phyloP scores from a whole-genome alignment of 2,888 invertebrate species.

The Selenia dentaria region DNA sequence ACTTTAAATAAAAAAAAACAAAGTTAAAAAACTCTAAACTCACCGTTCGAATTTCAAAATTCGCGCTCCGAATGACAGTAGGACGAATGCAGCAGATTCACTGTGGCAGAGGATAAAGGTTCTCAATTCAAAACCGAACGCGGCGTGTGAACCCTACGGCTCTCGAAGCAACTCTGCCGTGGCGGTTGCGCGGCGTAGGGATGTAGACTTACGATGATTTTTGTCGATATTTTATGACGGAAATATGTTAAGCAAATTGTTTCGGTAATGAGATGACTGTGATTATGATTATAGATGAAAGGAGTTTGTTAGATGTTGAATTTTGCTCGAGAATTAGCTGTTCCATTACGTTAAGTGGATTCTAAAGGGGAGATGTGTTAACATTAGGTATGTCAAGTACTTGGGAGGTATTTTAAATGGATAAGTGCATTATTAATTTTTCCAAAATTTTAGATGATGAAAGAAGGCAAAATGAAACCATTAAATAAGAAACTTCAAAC shows the following conservation, averaged over 20 bases:
- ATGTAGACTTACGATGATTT: conserved; percentile 26
- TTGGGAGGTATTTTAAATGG: too few relatives aligned
- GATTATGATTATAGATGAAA: conserved; percentile 13
- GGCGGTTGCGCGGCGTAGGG: conserved; percentile 34
- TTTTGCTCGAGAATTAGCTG: conserved; percentile 1
- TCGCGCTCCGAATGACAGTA: conserved; percentile 40
- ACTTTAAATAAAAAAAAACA: too few relatives aligned
- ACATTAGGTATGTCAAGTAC: too few relatives aligned
- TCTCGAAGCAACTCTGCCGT: conserved; percentile 53
- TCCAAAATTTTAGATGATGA: too few relatives aligned
- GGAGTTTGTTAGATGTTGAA: conserved; percentile 7
- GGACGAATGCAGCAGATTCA: conserved; percentile 33
- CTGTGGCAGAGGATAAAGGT: conserved; percentile 34
- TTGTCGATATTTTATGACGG: conserved; percentile 30
- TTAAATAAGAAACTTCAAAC: too few relatives aligned
- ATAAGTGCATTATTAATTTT: too few relatives aligned
- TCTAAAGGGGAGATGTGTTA: background rate
- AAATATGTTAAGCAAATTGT: conserved; percentile 16
- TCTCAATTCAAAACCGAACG: conserved; percentile 23
- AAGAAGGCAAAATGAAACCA: too few relatives aligned
- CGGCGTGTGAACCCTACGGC: conserved; percentile 54
- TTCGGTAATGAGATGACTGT: conserved; percentile 19
- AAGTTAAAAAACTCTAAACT: too few relatives aligned
- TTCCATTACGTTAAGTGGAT: conserved; percentile 10
- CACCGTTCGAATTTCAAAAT: conserved; percentile 49